Percentiles rank a stretch among this genome's conserved stretches.
phyloP scores from a whole-genome alignment of 1,140 invertebrate genomes.

The Bathynomus jamesi region DNA sequence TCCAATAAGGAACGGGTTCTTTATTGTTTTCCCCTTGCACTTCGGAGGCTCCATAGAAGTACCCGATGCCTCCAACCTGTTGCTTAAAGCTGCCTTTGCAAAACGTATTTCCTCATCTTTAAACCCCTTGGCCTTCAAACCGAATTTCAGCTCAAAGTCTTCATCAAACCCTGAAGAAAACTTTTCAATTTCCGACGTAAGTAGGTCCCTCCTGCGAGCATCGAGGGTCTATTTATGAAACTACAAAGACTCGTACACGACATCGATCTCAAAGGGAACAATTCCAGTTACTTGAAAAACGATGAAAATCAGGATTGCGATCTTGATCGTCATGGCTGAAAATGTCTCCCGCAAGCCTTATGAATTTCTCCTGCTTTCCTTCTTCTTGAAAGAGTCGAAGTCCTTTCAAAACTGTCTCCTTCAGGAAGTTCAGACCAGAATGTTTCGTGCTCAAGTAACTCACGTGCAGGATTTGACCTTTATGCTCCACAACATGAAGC shows the following conservation, averaged over 20 bases:
- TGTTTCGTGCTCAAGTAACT: constrained; percentile 64
- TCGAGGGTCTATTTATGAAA: constrained; percentile 40
- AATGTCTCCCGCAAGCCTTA: constrained; percentile 44
- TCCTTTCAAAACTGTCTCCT: constrained; percentile 61
- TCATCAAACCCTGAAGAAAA: constrained; percentile 42
- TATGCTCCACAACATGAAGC: constrained; percentile 45
- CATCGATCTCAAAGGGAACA: constrained; percentile 73
- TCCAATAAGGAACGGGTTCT: constrained; percentile 86
- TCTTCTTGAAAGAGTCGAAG: constrained; percentile 45
- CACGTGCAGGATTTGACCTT: constrained; percentile 56
- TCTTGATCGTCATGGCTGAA: constrained; percentile 40
- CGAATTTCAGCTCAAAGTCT: constrained; percentile 46
- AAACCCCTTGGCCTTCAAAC: constrained; percentile 58
- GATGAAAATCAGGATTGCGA: constrained; percentile 64
- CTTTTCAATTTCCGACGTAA: constrained; percentile 39
- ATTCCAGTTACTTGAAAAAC: constrained; percentile 69
- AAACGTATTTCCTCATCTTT: constrained; percentile 60
- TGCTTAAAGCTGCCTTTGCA: constrained; percentile 82
- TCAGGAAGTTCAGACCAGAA: constrained; percentile 62
- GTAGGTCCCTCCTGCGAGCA: constrained; percentile 54
- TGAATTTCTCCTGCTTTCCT: constrained; percentile 42
- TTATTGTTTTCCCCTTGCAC: constrained; percentile 75
- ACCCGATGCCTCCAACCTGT: constrained; percentile 90
- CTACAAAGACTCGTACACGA: constrained; percentile 73
- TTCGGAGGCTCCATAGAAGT: constrained; percentile 89